Conservation (phyloP, 2,113 vertebrate genomes). For the Butastur rufipennis region DNA sequence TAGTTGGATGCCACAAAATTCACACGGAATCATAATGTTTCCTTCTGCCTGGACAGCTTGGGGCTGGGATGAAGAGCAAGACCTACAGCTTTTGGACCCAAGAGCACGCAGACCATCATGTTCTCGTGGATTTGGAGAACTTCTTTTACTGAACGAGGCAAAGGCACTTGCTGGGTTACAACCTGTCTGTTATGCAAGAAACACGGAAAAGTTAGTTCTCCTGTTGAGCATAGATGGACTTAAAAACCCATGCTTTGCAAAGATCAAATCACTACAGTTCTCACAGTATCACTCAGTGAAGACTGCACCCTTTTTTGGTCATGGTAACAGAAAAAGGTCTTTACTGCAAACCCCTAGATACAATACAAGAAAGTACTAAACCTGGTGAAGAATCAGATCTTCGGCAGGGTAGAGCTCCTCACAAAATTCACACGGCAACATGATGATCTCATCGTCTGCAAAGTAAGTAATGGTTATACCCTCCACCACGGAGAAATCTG, state of each 20-base stretch:
- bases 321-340: not conserved
- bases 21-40: slow-evolving; percentile 87
- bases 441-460: slow-evolving; percentile 71
- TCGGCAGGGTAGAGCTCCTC: slow-evolving; percentile 93
- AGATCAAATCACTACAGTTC: not conserved
- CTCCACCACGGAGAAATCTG: not conserved
- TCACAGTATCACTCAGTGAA: not conserved
- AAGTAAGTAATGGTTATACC: not conserved
- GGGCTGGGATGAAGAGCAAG: slow-evolving; percentile 68
- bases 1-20: slow-evolving; percentile 91
- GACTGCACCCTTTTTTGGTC: not conserved
- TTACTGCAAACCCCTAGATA: not conserved
- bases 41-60: slow-evolving; percentile 62
- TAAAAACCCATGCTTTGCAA: not conserved
- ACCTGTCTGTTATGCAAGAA: slow-evolving; percentile 79
- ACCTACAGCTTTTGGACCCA: slow-evolving; percentile 1
- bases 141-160: slow-evolving; percentile 83
- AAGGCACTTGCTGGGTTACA: slow-evolving; percentile 89
- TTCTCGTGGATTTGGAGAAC: slow-evolving; percentile 50
- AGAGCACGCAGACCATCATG: not conserved
- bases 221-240: not conserved
- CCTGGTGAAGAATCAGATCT: slow-evolving; percentile 96
- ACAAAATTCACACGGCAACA: slow-evolving; percentile 96
- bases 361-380: slow-evolving; percentile 30
- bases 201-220: not conserved